These are phyloP conservation scores for Pachydiplax longipennis DNA, from an alignment of 2,888 invertebrate genomes.

Conservation along the genomic window DNA sequence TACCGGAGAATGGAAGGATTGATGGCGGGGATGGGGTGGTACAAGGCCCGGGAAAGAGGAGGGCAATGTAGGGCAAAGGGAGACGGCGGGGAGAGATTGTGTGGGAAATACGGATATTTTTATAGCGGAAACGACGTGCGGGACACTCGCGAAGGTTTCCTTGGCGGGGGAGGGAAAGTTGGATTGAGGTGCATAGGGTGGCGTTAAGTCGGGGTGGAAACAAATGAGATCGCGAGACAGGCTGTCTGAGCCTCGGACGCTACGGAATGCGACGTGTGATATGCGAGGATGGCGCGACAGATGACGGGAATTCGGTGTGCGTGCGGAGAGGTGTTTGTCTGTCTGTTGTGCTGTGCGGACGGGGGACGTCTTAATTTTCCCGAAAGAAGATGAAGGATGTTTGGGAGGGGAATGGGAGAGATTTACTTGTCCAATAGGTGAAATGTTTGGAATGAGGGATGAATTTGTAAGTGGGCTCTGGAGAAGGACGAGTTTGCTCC, in stretches of 20 bases:
- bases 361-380: constrained; percentile 8
- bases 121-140: background rate
- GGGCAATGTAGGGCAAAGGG: background rate
- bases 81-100: background rate
- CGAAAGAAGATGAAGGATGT: background rate
- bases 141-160: background rate
- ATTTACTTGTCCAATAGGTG: constrained; percentile 19
- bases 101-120: background rate
- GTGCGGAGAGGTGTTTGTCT: background rate
- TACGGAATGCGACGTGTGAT: background rate
- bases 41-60: background rate
- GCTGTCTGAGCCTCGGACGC: background rate
- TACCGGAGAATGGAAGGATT: background rate
- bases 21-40: background rate
- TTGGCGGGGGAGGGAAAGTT: background rate
- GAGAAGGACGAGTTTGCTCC: background rate
- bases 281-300: background rate
- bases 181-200: background rate
- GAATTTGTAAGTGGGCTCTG: background rate
- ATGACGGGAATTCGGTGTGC: background rate
- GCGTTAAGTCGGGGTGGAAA: background rate
- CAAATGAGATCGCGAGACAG: constrained; percentile 19
- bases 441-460: constrained; percentile 8
- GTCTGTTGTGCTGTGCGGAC: background rate
- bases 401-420: background rate